phyloP scores from a whole-genome alignment of 2,888 invertebrate species.

The Eupithecia inturbata region DNA sequence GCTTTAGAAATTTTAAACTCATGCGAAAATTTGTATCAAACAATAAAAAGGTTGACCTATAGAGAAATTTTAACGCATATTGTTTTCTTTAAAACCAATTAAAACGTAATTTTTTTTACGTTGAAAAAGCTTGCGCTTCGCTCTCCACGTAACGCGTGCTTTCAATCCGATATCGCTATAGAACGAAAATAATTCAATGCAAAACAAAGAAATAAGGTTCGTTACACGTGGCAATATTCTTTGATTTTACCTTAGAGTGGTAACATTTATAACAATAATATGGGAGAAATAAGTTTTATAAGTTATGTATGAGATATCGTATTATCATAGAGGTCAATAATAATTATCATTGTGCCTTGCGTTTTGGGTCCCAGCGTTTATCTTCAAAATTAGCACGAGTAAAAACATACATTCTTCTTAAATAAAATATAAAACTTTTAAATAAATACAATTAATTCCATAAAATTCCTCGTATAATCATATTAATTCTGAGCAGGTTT shows the following conservation, averaged over 20 bases:
- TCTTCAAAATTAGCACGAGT: not conserved
- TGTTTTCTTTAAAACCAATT: slow-evolving; percentile 16
- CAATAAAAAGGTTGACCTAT: not conserved
- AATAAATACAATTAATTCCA: too few species aligned
- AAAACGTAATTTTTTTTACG: slow-evolving; percentile 14
- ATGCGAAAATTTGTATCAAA: not conserved
- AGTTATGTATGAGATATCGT: not conserved
- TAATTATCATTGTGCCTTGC: not conserved
- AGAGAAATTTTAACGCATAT: not conserved
- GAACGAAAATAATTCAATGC: slow-evolving; percentile 40
- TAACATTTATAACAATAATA: not conserved
- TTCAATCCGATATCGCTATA: slow-evolving; percentile 33
- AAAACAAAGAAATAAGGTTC: slow-evolving; percentile 59
- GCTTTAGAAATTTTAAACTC: not conserved
- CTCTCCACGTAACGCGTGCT: slow-evolving; percentile 33
- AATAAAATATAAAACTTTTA: too few species aligned
- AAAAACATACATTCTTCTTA: not conserved
- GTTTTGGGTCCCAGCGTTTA: not conserved
- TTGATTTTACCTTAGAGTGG: not conserved
- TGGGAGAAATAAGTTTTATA: not conserved
- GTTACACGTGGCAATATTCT: slow-evolving; percentile 54
- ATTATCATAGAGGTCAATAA: not conserved
- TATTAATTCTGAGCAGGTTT: too few species aligned
- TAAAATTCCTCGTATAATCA: not conserved
- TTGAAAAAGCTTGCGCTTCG: slow-evolving; percentile 23